A percentile compares a stretch with the other conserved stretches of the same genome.
Evolutionary conservation across 2,113 vertebrate species (phyloP).

Genomic region (Archilochus colubris): DNA sequence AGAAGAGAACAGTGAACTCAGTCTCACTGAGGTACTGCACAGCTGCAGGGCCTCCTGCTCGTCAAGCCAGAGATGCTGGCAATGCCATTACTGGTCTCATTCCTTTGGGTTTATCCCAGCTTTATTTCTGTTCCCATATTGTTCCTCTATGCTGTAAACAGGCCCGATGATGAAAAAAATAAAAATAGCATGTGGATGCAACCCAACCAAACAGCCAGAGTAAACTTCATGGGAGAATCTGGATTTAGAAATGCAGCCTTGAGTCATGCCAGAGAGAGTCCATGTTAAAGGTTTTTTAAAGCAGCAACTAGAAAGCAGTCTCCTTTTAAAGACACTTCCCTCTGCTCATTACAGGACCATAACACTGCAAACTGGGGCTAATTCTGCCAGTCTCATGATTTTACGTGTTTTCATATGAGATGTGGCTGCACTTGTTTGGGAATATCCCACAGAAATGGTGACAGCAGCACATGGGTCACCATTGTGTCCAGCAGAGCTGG

Average conservation of each 20-base stretch:
- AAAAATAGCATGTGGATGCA: conserved; percentile 25
- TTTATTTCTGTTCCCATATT: conserved; percentile 55
- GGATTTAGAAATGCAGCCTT: conserved; percentile 16
- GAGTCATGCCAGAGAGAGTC: background rate
- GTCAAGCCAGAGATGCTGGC: background rate
- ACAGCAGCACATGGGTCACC: rapidly evolving
- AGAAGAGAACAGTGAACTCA: background rate
- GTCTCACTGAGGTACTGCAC: background rate
- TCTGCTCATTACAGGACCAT: background rate
- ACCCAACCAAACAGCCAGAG: background rate
- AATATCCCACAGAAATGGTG: background rate
- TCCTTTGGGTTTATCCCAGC: conserved; percentile 36
- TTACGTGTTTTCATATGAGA: rapidly evolving
- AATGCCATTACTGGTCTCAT: background rate
- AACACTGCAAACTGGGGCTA: background rate
- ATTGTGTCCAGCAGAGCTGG: background rate
- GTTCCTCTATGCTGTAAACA: conserved; percentile 20
- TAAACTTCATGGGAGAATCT: conserved; percentile 19
- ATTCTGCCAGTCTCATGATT: background rate
- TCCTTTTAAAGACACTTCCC: conserved; percentile 14
- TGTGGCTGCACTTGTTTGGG: background rate
- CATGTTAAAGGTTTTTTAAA: background rate
- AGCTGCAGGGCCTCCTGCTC: background rate
- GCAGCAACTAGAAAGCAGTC: background rate
- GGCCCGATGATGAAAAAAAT: background rate